Conservation (phyloP, 2,888 invertebrate genomes). For the Sussaba pulchella region DNA sequence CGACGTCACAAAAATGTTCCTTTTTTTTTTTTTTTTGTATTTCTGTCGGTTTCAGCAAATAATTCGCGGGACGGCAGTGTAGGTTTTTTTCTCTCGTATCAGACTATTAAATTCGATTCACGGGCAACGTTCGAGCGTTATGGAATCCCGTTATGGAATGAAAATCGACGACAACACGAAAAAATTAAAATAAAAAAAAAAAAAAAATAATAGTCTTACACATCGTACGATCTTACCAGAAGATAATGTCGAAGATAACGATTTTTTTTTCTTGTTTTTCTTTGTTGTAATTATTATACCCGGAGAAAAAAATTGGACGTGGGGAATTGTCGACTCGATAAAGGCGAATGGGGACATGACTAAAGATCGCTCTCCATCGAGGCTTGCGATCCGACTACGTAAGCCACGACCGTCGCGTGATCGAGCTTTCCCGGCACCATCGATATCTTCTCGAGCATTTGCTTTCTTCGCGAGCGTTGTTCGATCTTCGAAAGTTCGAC, state of each 20-base stretch:
- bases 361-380: constrained; percentile 65
- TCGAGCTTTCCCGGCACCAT: constrained; percentile 95
- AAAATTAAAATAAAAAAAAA: constrained; percentile 14
- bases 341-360: constrained; percentile 30
- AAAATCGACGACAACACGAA: constrained; percentile 11
- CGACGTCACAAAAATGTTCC: constrained; percentile 26
- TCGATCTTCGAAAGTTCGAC: constrained; percentile 87
- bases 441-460: constrained; percentile 90
- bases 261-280: constrained; percentile 15
- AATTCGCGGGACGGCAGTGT: constrained; percentile 54
- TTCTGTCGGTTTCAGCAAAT: constrained; percentile 45
- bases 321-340: constrained; percentile 25
- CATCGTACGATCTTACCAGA: constrained; percentile 45
- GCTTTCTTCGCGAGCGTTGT: constrained; percentile 88
- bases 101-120: constrained; percentile 39
- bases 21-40: no score
- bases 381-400: constrained; percentile 87
- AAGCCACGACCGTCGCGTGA: constrained; percentile 94
- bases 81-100: constrained; percentile 37
- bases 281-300: constrained; percentile 24
- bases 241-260: constrained; percentile 43
- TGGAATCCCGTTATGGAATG: background rate
- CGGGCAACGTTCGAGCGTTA: constrained; percentile 29
- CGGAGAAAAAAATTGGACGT: constrained; percentile 29
- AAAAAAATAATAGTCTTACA: constrained; percentile 31